Evolutionary conservation across 1,140 invertebrate species (phyloP), one percentile per base, ranked within the genome.

Genomic region (Cydia strobilella): DNA sequence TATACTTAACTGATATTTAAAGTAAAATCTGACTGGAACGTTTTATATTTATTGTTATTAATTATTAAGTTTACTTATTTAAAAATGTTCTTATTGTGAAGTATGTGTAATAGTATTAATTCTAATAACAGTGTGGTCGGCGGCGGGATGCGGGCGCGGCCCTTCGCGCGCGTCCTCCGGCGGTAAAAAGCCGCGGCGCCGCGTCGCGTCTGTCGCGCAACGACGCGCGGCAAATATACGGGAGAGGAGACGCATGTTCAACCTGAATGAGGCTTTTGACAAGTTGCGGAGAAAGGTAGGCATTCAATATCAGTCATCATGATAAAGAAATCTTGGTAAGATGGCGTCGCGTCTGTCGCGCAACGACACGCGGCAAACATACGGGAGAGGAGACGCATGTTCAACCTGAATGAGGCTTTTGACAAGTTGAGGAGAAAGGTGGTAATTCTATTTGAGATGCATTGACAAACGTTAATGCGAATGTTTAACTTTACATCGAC

Each of bases 401-500:
- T 99, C 87, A 99, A 99, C 92, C 94, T 99, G 9, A 99, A 99
- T 89, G 98, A 99, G 86, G 98, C 98, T 3, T 99, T 99, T 86
- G 98, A 99, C 84, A 97, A 97, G 86, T 91, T 98, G 31, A 93
- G 97, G 12, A 94, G 97, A 81, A 98, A 98, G 94, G 95, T n/a
- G n/a, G n/a, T n/a, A n/a, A n/a, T n/a, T n/a, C n/a, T n/a, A n/a
- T n/a, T n/a, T n/a, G 4, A 31, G 2, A 31, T 0, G 2, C 27
- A 31, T 4, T 31, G 27, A 31, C 27, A 31, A 31, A 31, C 4
- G 27, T 31, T 31, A 31, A 31, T 31, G 27, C 27, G 27, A 31
- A 31, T 31, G 27, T 31, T 4, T 25, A 1, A 3, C 25, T 31
- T 31, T 31, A 31, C 27, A 31, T 31, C 27, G 2, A 31, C 4